These are phyloP conservation scores for Fissipunctia ypsillon DNA, from an alignment of 2,888 invertebrate species.

Conservation along the genomic window DNA sequence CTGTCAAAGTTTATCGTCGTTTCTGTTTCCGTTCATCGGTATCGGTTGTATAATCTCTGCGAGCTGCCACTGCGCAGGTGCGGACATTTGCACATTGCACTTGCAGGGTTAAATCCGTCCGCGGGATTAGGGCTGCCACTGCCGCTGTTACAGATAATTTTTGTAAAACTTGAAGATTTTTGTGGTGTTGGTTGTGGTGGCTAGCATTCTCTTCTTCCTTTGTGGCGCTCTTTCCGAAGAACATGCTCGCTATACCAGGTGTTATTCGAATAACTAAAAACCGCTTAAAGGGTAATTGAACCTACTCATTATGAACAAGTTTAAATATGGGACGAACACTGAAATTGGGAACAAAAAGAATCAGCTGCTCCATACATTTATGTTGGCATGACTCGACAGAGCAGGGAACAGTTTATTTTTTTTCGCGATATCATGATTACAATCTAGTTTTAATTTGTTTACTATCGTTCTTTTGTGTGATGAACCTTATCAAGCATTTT, in stretches of 20 bases:
- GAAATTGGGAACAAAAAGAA: too few relatives aligned
- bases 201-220: background rate
- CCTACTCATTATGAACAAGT: too few relatives aligned
- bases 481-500: background rate
- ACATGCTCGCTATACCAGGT: too few relatives aligned
- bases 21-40: constrained; percentile 50
- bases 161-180: background rate
- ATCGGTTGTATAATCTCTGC: constrained; percentile 52
- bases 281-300: too few relatives aligned
- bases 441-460: background rate
- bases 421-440: too few relatives aligned
- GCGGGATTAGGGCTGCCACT: constrained; percentile 26
- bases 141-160: background rate
- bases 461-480: background rate
- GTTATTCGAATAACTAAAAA: too few relatives aligned
- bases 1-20: constrained; percentile 54
- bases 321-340: too few relatives aligned
- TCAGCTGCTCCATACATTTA: too few relatives aligned
- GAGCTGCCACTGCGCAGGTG: constrained; percentile 43
- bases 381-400: too few relatives aligned
- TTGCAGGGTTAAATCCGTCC: constrained; percentile 49
- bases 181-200: background rate
- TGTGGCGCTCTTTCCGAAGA: background rate
- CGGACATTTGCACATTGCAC: constrained; percentile 52
- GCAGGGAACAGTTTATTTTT: too few relatives aligned